Base-by-base conservation (phyloP, 2,888 invertebrate genomes). In the Abscondita cerata region DNA sequence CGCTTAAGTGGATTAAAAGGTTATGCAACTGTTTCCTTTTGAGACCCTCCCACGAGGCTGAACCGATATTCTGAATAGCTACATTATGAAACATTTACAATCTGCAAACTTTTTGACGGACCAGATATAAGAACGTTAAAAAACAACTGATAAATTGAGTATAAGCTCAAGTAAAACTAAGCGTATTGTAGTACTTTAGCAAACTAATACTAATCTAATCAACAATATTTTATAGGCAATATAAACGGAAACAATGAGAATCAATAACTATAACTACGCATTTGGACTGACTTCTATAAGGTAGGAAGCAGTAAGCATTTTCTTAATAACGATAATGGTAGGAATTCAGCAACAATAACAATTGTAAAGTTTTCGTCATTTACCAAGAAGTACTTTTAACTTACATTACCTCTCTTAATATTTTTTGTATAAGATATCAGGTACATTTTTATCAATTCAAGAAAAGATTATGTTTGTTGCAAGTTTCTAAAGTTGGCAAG, bases 1-100 rank as follows among this genome's bases (percentile, higher is more conserved):
- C 67, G 63, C 69, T 71, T 70, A 72, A 72, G 69, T 71, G 71
- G 71, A 72, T 72, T 71, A 71, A 72, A 71, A 70, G 68, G 71
- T 71, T 71, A 69, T 68, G 70, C 70, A 69, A 70, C 68, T 65
- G 68, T 67, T 68, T 67, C 62, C 61, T 66, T 66, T 63, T 64
- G 58, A 36, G 38, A 59, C 60, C 63, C 59, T 64, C 64, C 56
- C 62, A 56, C 66, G 68, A 64, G 62, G 47, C 63, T 58, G 59
- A 61, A 64, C 64, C 67, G 64, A 67, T 66, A 64, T 65, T 66
- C 64, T 64, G 66, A 58, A 61, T 25, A 25, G 6, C 25, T 25
- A 25, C 25, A 25, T 25, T 25, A 25, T 25, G 6, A 25, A 25
- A 25, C 38, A n/a, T 38, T 38, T 9, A 38, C 13, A 38, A 38